phyloP scores from a whole-genome alignment of 2,888 invertebrate species.

The Pseudococcus longispinus region DNA sequence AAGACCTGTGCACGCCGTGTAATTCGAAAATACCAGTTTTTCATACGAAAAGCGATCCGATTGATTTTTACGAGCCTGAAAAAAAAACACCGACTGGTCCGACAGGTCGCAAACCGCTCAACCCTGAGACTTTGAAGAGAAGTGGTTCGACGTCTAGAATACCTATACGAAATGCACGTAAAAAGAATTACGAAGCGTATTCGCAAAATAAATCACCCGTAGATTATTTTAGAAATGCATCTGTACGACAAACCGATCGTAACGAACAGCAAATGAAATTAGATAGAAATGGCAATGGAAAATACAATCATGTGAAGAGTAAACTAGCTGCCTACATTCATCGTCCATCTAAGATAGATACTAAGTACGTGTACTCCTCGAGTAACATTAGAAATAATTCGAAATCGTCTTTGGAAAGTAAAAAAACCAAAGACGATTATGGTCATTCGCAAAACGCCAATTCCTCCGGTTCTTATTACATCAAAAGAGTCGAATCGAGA shows the following conservation, averaged over 20 bases:
- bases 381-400: not conserved
- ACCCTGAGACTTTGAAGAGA: conserved; percentile 24
- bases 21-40: conserved; percentile 51
- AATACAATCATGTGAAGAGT: conserved; percentile 47
- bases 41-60: conserved; percentile 6
- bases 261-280: not conserved
- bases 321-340: conserved; percentile 50
- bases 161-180: conserved; percentile 38
- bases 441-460: not conserved
- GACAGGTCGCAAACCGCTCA: conserved; percentile 5
- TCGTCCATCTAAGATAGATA: conserved; percentile 38
- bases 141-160: conserved; percentile 44
- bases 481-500: conserved; percentile 36
- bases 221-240: not conserved
- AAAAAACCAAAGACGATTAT: not conserved
- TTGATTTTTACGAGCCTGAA: not conserved
- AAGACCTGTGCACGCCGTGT: conserved; percentile 29
- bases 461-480: not conserved
- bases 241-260: not conserved
- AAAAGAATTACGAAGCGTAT: not conserved
- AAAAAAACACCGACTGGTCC: not conserved
- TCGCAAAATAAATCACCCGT: not conserved
- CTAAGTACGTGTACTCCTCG: not conserved
- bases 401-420: not conserved
- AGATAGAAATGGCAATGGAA: not conserved